Conservation (phyloP, 2,797 vertebrate species). For the Steatocranus sp. region DNA sequence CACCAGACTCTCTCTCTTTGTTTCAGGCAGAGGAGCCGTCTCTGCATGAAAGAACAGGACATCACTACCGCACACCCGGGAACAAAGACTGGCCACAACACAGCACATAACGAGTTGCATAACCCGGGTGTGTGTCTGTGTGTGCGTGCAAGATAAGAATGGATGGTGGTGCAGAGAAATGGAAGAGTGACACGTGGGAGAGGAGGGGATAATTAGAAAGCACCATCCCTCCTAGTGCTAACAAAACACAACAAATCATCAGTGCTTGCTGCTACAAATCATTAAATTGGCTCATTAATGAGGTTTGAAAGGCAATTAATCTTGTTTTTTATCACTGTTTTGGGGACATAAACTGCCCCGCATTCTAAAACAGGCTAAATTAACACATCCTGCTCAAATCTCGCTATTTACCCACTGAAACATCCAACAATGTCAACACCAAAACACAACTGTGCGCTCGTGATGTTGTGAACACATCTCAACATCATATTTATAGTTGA, state of each 20-base stretch:
- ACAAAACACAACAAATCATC: not conserved
- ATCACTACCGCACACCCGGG: not conserved
- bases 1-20: not conserved
- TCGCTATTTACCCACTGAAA: not conserved
- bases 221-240: not conserved
- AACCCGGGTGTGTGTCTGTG: slow-evolving; percentile 10
- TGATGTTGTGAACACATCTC: not conserved
- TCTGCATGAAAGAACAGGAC: slow-evolving; percentile 19
- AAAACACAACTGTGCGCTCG: not conserved
- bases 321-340: not conserved
- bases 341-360: not conserved
- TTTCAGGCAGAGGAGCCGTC: not conserved
- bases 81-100: slow-evolving; percentile 34
- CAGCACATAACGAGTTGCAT: slow-evolving; percentile 32
- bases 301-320: not conserved
- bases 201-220: slow-evolving; percentile 11
- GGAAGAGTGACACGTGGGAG: not conserved
- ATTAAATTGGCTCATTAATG: not conserved
- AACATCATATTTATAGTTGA: slow-evolving; percentile 1
- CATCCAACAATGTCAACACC: not conserved
- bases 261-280: not conserved
- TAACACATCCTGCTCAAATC: not conserved
- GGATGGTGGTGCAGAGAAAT: not conserved
- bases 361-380: not conserved
- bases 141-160: not conserved